Conservation (phyloP, 1,140 invertebrate genomes). For the Pseudobourletiella spinata region DNA sequence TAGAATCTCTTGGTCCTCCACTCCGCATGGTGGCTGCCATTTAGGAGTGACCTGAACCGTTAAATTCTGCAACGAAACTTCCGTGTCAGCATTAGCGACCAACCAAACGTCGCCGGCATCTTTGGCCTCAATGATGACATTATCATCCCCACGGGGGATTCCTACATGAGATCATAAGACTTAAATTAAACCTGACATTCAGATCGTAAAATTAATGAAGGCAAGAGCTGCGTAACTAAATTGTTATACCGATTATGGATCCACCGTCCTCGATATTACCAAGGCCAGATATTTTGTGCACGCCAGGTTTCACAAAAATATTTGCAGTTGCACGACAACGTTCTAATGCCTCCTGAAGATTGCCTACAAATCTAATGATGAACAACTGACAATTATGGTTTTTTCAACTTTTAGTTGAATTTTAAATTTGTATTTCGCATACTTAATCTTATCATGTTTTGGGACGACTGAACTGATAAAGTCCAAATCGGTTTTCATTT, state of each 20-base stretch:
- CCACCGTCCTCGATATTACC: slow-evolving; percentile 2
- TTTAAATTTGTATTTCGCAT: background rate
- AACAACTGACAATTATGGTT: background rate
- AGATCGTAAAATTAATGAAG: background rate
- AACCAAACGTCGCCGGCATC: background rate
- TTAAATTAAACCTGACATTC: background rate
- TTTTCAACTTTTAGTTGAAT: background rate
- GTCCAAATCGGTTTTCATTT: background rate
- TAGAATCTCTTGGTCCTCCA: background rate
- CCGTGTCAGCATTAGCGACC: background rate
- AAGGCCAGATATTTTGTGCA: background rate
- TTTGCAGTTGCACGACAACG: background rate
- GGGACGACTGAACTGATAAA: background rate
- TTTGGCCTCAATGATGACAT: background rate
- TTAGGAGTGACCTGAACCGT: background rate
- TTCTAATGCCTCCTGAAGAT: slow-evolving; percentile 1
- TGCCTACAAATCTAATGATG: background rate
- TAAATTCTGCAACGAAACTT: background rate
- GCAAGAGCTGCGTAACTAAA: background rate
- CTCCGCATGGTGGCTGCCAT: background rate
- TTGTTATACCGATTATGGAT: background rate
- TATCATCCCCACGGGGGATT: background rate
- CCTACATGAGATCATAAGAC: no score
- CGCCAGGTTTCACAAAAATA: background rate
- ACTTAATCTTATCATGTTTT: background rate